These are phyloP conservation scores for Belonocnema kinseyi DNA, from an alignment of 1,140 invertebrate species.

Conservation along the genomic window DNA sequence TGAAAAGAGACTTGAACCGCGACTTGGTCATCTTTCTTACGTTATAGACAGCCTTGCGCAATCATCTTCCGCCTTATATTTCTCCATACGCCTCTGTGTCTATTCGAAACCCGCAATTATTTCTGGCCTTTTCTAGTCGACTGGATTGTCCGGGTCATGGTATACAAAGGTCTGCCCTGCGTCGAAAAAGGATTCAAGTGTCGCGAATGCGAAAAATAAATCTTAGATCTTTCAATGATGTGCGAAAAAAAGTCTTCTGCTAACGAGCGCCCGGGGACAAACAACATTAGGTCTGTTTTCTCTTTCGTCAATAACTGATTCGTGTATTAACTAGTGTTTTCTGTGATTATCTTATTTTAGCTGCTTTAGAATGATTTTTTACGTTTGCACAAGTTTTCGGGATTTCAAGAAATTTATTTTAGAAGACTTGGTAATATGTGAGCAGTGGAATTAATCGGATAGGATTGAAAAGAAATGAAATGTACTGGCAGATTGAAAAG, in stretches of 20 bases:
- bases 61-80: conserved; percentile 10
- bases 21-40: conserved; percentile 3
- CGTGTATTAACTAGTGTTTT: background rate
- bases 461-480: too few relatives aligned
- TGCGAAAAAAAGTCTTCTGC: background rate
- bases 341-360: too few relatives aligned
- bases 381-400: too few relatives aligned
- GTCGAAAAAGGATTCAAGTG: background rate
- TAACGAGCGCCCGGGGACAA: background rate
- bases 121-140: conserved; percentile 4
- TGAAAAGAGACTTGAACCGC: background rate
- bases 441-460: too few relatives aligned
- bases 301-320: background rate
- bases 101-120: background rate
- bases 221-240: background rate
- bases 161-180: background rate
- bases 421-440: too few relatives aligned
- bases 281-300: background rate
- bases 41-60: background rate
- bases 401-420: too few relatives aligned
- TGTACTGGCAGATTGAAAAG: too few relatives aligned
- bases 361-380: too few relatives aligned
- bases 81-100: background rate
- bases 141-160: conserved; percentile 8
- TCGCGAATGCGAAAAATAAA: background rate